These are phyloP conservation scores for Linepithema humile DNA, from an alignment of 1,140 invertebrate genomes.

Conservation along the genomic window DNA sequence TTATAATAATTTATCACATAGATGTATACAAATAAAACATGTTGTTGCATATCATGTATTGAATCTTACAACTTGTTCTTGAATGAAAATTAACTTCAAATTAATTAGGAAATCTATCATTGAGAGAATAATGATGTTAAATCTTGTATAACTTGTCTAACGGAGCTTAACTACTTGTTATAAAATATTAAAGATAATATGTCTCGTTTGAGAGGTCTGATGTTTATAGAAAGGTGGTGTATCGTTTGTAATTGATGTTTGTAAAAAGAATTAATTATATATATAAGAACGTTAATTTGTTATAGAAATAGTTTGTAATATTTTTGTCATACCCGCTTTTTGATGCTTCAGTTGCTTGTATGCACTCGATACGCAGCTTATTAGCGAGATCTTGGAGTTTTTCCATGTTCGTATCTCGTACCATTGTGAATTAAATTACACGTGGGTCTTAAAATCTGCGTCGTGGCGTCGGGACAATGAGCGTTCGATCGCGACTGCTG, in stretches of 20 bases:
- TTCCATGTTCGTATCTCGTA: constrained; percentile 77
- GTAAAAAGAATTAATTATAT: no score
- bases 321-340: constrained; percentile 80
- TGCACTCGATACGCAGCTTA: constrained; percentile 87
- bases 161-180: neutral
- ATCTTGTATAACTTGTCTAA: neutral
- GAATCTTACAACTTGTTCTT: neutral
- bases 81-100: neutral
- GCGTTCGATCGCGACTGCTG: constrained; percentile 62
- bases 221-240: neutral
- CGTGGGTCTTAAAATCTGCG: neutral
- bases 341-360: constrained; percentile 77
- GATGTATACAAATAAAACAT: neutral
- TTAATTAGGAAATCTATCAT: neutral
- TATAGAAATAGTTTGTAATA: constrained; percentile 15
- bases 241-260: no score
- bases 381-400: constrained; percentile 88
- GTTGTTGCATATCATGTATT: neutral
- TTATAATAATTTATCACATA: neutral
- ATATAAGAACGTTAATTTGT: no score
- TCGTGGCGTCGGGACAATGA: neutral
- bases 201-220: neutral
- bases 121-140: neutral
- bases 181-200: neutral
- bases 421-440: constrained; percentile 69